Evolutionary conservation across 2,888 invertebrate species (phyloP).

Genomic region (Eupeodes luniger): DNA sequence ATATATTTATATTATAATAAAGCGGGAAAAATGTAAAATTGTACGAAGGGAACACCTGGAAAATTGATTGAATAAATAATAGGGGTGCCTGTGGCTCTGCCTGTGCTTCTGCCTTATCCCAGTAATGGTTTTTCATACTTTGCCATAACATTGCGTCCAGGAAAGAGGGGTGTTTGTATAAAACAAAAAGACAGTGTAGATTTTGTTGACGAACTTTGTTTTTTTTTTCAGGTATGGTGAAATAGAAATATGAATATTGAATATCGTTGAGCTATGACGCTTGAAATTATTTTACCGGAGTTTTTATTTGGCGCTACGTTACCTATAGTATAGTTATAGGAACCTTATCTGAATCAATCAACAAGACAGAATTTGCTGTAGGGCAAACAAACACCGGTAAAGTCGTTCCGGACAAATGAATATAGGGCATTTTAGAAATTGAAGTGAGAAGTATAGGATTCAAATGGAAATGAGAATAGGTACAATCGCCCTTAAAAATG

Average conservation of each 20-base stretch:
- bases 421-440: no score
- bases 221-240: not conserved
- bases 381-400: no score
- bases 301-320: not conserved
- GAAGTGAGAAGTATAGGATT: no score
- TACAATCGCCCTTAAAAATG: no score
- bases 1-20: not conserved
- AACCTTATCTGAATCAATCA: no score
- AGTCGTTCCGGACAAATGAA: no score
- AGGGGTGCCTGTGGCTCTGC: not conserved
- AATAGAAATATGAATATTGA: not conserved
- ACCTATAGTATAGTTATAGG: no score
- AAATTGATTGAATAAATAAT: conserved; percentile 43
- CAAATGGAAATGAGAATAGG: no score
- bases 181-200: not conserved
- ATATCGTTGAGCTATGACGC: not conserved
- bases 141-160: not conserved
- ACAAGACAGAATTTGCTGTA: no score
- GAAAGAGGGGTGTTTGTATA: not conserved
- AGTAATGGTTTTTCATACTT: not conserved
- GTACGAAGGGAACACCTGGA: conserved; percentile 26
- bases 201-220: not conserved
- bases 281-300: not conserved
- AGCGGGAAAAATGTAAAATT: not conserved
- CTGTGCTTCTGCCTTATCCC: not conserved